Evolutionary conservation across 1,140 invertebrate genomes (phyloP).

Genomic region (Cotesia chilonis): DNA sequence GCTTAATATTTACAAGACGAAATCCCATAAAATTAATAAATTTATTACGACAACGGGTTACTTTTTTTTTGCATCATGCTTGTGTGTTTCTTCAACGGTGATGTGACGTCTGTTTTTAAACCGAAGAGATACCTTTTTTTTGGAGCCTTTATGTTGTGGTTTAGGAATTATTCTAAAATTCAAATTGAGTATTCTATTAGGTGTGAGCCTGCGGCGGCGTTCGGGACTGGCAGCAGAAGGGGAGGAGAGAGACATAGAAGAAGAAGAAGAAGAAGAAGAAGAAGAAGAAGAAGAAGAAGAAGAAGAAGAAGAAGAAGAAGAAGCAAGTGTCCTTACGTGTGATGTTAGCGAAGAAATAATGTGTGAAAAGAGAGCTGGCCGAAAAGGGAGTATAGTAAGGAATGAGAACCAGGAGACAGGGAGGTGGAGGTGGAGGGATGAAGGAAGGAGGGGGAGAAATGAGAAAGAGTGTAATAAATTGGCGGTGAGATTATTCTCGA

Average conservation of each 20-base stretch:
- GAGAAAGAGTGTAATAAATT: constrained; percentile 68
- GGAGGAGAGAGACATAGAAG: neutral
- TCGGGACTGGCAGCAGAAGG: neutral
- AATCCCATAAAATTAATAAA: constrained; percentile 54
- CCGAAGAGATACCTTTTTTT: neutral
- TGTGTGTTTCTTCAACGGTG: neutral
- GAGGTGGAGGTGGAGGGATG: constrained; percentile 37
- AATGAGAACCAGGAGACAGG: constrained; percentile 24
- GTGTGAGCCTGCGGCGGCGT: constrained; percentile 43
- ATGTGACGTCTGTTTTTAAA: neutral
- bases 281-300: constrained; percentile 27
- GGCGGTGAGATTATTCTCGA: constrained; percentile 67
- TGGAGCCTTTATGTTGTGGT: neutral
- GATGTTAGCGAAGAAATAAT: constrained; percentile 22
- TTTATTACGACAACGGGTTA: constrained; percentile 44
- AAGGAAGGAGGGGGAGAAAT: constrained; percentile 56
- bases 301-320: constrained; percentile 34
- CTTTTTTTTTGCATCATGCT: constrained; percentile 7
- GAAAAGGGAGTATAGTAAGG: constrained; percentile 33
- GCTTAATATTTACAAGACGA: constrained; percentile 16
- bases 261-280: no score
- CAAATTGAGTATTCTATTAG: constrained; percentile 65
- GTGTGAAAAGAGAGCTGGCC: constrained; percentile 10
- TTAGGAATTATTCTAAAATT: constrained; percentile 54
- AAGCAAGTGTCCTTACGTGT: constrained; percentile 31